Base-by-base conservation (phyloP, 1,140 invertebrate species). In the Centruroides vittatus region DNA sequence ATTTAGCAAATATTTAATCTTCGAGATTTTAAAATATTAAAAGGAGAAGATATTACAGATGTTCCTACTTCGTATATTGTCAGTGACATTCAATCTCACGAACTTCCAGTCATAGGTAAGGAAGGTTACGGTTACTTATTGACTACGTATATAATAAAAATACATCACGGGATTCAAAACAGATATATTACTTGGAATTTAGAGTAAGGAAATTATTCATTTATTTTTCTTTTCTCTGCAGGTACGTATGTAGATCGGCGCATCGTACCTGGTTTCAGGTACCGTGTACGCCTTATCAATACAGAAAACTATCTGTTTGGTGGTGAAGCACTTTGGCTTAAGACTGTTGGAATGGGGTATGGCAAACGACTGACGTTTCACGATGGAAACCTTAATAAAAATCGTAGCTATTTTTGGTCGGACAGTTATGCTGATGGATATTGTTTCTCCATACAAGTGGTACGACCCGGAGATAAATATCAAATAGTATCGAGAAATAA, bases 291-390 rank as follows among this genome's bases (percentile, higher is more conserved):
- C 11, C 81, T 81, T 5, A 80, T 80, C 46, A 79, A 79, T 59
- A 78, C 78, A 52, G 77, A 80, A 49, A 75, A 78, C 13, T 79
- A 79, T 67, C 73, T 87, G 3, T 86, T 86, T 67, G 72, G 80
- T 57, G 83, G 82, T 0, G 75, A 81, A 63, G 78, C 83, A 47
- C 70, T 84, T 50, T 72, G 78, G 57, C 73, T 88, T 23, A 69
- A 79, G 47, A 81, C 79, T n/a, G 78, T 88, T 61, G 85, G 85
- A 3, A 79, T 82, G 73, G 85, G 86, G 23, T 88, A 88, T 68
- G 85, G 83, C 9, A 86, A 86, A 69, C 75, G 85, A 36, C 74
- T 88, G 35, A 86, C 84, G 7, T 88, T 88, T 72, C 76, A 81
- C 65, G 80, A 84, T 0, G 80, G 84, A 55, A 72, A 74, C 11